Evolutionary conservation across 2,888 invertebrate species (phyloP), one percentile per base, ranked within the genome.

Genomic region (Heliconius erato): DNA sequence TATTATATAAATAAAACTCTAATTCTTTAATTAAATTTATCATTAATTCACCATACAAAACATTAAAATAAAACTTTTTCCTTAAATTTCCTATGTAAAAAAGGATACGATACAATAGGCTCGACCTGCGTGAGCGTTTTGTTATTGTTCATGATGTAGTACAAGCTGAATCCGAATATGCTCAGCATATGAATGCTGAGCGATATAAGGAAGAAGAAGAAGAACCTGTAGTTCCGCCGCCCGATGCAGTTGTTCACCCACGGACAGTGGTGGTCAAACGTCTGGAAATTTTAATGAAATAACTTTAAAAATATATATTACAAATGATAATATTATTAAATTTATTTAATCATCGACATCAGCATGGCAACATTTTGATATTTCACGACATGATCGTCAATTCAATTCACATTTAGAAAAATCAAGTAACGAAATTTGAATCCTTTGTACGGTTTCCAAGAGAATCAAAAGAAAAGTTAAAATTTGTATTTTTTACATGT

Each of bases 191-290:
- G 99, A 91, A 99, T 97, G 90, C 99, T 99, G 85, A 99, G 97
- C 83, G 99, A 99, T 92, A 99, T 97, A 86, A 99, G 97, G 96
- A 99, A 99, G 97, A 99, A 98, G 96, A 99, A 99, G 97, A 99
- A 99, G 96, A 99, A 99, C 91, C 99, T 97, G 96, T 99, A 99
- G 96, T 99, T 99, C 89, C 99, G 97, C 90, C 99, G 97, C 86
- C 99, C 99, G 92, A 99, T 99, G 94, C 99, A 99, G 95, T 99
- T 99, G 96, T 99, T 99, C 91, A 99, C 98, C 99, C 99, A 99
- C 85, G 99, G 99, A 95, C 99, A 99, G 96, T 99, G 99, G 97
- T 99, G 99, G 96, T 99, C 99, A 95, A 99, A 99, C 82, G 99
- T 99, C 99, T 99, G 97, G 79, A 97, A 97, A 14, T 7, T 14